These are phyloP conservation scores for Tupaia tana DNA, from an alignment of 2,113 vertebrate genomes.

Conservation along the genomic window DNA sequence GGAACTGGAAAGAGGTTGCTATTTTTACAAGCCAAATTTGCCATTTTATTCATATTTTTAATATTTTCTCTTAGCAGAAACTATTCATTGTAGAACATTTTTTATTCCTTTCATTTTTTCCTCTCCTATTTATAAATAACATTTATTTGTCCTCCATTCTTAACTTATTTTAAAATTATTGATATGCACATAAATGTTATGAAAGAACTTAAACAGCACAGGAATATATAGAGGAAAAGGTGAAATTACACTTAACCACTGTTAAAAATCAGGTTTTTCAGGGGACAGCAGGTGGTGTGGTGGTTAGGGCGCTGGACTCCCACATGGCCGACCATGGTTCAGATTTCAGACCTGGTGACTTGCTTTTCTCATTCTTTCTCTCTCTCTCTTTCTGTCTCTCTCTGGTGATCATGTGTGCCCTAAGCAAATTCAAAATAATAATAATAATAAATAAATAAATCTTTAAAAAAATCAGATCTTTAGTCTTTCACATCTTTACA, in stretches of 20 bases:
- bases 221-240: background rate
- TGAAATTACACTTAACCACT: background rate
- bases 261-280: background rate
- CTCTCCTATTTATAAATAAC: slow-evolving; percentile 20
- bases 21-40: background rate
- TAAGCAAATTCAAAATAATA: too few species aligned
- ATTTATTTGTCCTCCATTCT: background rate
- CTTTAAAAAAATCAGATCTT: background rate
- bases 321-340: too few species aligned
- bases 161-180: slow-evolving; percentile 4
- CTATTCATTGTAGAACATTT: background rate
- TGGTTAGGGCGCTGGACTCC: too few species aligned
- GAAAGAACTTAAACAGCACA: slow-evolving; percentile 11
- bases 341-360: too few species aligned
- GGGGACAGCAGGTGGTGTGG: too few species aligned
- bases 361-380: too few species aligned
- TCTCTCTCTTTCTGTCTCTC: too few species aligned
- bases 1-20: background rate
- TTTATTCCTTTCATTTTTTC: slow-evolving; percentile 19
- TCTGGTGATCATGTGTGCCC: too few species aligned
- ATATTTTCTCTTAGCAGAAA: background rate
- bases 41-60: background rate
- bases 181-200: background rate
- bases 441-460: too few species aligned
- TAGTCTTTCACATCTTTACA: background rate